Conservation (phyloP, 2,888 invertebrate genomes). For the Rhamphomyia laevipes region DNA sequence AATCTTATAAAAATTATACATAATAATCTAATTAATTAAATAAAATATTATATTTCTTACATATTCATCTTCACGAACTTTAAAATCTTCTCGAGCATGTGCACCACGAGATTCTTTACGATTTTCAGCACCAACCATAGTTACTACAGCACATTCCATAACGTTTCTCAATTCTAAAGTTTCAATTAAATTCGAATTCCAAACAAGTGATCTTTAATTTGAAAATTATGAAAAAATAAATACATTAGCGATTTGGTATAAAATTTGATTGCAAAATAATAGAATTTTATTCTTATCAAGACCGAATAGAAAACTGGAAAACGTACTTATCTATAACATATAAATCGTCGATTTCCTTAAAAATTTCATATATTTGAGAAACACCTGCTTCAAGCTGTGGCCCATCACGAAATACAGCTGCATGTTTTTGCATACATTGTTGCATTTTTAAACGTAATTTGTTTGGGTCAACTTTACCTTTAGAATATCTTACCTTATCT, state of each 20-base stretch:
- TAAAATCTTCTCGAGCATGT: slow-evolving; percentile 89
- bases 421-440: slow-evolving; percentile 89
- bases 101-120: slow-evolving; percentile 91
- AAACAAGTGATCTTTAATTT: slow-evolving; percentile 47
- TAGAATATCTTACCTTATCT: slow-evolving; percentile 61
- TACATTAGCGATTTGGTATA: no score
- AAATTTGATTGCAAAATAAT: background rate
- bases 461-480: slow-evolving; percentile 63
- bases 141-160: slow-evolving; percentile 78
- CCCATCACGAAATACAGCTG: slow-evolving; percentile 86
- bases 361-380: slow-evolving; percentile 56
- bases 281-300: background rate
- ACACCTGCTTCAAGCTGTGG: slow-evolving; percentile 70
- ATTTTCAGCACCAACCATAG: slow-evolving; percentile 75
- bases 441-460: slow-evolving; percentile 79
- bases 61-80: slow-evolving; percentile 69
- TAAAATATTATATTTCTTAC: slow-evolving; percentile 29
- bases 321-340: slow-evolving; percentile 51
- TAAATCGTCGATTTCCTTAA: slow-evolving; percentile 58
- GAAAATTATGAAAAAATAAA: background rate
- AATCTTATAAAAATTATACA: background rate
- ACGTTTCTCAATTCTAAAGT: slow-evolving; percentile 89
- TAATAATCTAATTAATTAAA: no score
- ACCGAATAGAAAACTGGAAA: background rate
- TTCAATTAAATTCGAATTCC: slow-evolving; percentile 92